Evolutionary conservation across 2,888 invertebrate genomes (phyloP), one percentile per base, ranked within the genome.

Genomic region (Noctua janthina): DNA sequence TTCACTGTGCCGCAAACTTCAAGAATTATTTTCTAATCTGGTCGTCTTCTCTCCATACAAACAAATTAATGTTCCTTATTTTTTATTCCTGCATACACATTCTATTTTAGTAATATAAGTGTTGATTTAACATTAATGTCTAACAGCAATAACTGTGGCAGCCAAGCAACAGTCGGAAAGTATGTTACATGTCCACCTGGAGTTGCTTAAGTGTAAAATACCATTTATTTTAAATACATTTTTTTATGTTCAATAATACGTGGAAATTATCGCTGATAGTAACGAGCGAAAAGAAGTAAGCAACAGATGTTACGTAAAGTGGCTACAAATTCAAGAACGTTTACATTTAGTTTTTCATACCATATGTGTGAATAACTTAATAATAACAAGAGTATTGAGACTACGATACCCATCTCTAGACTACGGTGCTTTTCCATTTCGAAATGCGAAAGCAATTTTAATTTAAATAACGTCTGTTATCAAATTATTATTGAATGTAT

Each of bases 61-160:
- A 59, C 23, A 51, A 66, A 76, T 66, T 39, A 43, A 35, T 81
- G n/a, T 76, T 76, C 35, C 43, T 54, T 59, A 35, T 6, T 51
- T 46, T 35, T 54, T 64, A 39, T 83, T n/a, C 83, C 17, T 83
- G 39, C 51, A 76, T 81, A 82, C 83, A 83, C 68, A 83, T 81
- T 76, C 67, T 82, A 82, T 82, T 80, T 80, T 76, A 29, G 67
- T 46, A 68, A 43, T 74, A 49, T 17, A 56, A 29, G 17, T 5
- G 29, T 75, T 20, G n/a, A 59, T 67, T 20, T 62, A 62, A 81
- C 5, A 62, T 56, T 8, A 49, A 56, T 51, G n/a, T 20, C n/a
- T 56, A 82, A 82, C 66, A 56, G 39, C 15, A 74, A 75, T 49
- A 54, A 49, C 23, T 56, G 15, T 35, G 74, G 76, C 82, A 75